A percentile compares a stretch with the other conserved stretches of the same genome.
Conservation (phyloP, 2,113 vertebrate species). For the Chitala chitala region DNA sequence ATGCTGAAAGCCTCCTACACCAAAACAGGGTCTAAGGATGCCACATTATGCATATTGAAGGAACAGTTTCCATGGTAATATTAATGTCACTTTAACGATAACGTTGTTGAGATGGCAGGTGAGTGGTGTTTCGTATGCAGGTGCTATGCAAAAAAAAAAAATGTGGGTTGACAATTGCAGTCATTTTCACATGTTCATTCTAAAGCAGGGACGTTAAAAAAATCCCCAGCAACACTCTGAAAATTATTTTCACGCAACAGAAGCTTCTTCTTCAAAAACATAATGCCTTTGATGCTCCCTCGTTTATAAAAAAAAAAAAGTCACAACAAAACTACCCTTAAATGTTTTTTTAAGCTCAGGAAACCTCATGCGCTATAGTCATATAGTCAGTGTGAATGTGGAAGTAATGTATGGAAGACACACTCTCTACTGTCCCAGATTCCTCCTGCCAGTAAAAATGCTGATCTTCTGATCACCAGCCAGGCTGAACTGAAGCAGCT, state of each 20-base stretch:
- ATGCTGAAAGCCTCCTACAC: slow-evolving; percentile 29
- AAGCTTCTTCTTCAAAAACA: not conserved
- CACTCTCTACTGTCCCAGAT: not conserved
- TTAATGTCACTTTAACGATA: slow-evolving; percentile 57
- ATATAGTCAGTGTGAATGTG: too few species aligned
- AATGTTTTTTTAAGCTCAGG: too few species aligned
- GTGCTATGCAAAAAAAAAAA: slow-evolving; percentile 40
- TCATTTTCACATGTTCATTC: slow-evolving; percentile 57
- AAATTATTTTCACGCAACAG: not conserved
- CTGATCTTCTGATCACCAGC: not conserved
- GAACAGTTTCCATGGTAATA: slow-evolving; percentile 65
- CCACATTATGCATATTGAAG: slow-evolving; percentile 30
- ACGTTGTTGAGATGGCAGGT: slow-evolving; percentile 52
- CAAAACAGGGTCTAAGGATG: slow-evolving; percentile 33
- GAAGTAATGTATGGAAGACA: too few species aligned
- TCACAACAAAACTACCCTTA: too few species aligned
- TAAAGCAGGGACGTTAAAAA: slow-evolving; percentile 40
- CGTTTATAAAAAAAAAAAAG: not conserved
- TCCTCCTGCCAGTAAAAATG: not conserved
- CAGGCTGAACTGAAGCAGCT: not conserved
- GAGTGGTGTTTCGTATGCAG: slow-evolving; percentile 53
- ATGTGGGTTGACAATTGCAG: slow-evolving; percentile 55
- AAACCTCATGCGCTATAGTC: too few species aligned
- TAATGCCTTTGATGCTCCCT: not conserved
- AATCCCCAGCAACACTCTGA: not conserved